Evolutionary conservation across 2,888 invertebrate genomes (phyloP), one percentile per base, ranked within the genome.

Genomic region (Erynnis tages): DNA sequence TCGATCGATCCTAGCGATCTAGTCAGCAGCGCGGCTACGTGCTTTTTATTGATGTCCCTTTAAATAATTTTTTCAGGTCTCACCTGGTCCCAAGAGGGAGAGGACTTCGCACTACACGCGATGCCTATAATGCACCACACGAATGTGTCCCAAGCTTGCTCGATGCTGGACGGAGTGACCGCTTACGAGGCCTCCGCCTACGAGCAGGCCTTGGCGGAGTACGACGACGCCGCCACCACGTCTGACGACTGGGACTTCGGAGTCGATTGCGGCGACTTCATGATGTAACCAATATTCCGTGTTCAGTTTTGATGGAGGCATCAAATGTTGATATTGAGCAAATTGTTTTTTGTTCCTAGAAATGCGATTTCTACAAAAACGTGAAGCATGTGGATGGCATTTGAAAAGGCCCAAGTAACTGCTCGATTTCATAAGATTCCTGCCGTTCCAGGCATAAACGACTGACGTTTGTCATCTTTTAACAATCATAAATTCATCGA

Each of bases 261-360:
- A 34, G 91, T 93, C 57, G 94, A 94, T 71, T 94, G 93, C 70
- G 94, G 93, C 0, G 94, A 93, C 66, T 93, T 93, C 69, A 92
- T 93, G 90, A 93, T 93, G 90, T 93, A 92, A 76, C 65, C 46
- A 32, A n/a, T 23, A 27, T 6, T 48, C 32, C 21, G 34, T 23
- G 45, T 50, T 35, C 16, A 37, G 27, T 46, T 46, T 14, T 27
- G 34, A 34, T 45, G 6, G n/a, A n/a, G 21, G 11, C 19, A 32
- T 23, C 8, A n/a, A 5, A 32, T 14, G 34, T 41, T 32, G 11
- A 49, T 11, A 32, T 29, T 21, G 38, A 30, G 30, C 11, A 23
- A n/a, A 38, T 30, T 19, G 38, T 29, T 40, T n/a, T 40, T 34
- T 41, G 23, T 40, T 32, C 21, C 21, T 6, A 21, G 11, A 10